phyloP scores from a whole-genome alignment of 2,888 invertebrate species.

The Machimus rusticus region DNA sequence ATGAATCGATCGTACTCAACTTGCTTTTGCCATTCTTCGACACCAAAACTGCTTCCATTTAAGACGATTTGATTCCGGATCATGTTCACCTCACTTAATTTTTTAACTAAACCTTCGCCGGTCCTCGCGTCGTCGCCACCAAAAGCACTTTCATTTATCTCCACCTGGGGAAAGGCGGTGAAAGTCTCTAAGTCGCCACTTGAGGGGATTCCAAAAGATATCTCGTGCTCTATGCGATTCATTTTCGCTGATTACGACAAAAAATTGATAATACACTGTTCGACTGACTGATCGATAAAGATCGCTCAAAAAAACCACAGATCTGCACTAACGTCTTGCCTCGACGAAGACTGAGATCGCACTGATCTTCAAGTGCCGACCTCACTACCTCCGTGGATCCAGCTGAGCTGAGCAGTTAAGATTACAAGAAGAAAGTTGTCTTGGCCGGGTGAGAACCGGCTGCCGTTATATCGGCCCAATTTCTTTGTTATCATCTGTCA shows the following conservation, averaged over 20 bases:
- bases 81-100: constrained; percentile 52
- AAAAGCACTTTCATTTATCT: constrained; percentile 4
- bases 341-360: not conserved
- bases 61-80: constrained; percentile 29
- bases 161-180: constrained; percentile 48
- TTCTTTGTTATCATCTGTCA: not conserved
- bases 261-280: not conserved
- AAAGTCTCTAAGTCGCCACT: constrained; percentile 59
- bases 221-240: constrained; percentile 57
- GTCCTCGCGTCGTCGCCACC: not conserved
- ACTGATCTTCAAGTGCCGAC: constrained; percentile 12
- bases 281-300: not conserved
- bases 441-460: not conserved
- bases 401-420: not conserved
- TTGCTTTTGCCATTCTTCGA: constrained; percentile 57
- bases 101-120: constrained; percentile 52
- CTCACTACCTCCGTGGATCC: not conserved
- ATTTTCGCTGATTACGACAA: constrained; percentile 48
- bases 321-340: not conserved
- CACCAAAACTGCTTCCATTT: constrained; percentile 25
- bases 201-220: constrained; percentile 58
- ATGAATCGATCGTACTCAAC: constrained; percentile 68
- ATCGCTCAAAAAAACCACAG: not conserved
- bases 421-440: constrained; percentile 10
- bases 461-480: not conserved